These are phyloP conservation scores for Dolichopus griseipennis DNA, from an alignment of 2,888 invertebrate genomes.

Conservation along the genomic window DNA sequence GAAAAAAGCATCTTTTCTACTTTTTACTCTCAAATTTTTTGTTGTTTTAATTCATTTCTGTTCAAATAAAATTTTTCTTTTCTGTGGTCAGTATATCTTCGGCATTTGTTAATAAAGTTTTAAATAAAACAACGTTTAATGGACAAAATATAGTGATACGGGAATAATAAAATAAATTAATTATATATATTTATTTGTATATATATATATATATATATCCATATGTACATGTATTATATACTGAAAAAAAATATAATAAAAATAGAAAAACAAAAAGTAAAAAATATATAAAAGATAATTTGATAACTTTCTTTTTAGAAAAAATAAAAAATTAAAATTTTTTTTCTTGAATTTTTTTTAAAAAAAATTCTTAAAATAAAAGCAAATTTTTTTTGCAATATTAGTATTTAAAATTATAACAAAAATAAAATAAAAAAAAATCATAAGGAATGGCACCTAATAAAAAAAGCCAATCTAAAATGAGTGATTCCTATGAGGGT, in stretches of 20 bases:
- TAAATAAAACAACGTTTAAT: background rate
- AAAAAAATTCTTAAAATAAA: too few relatives aligned
- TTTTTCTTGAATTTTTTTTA: background rate
- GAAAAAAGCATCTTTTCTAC: too few relatives aligned
- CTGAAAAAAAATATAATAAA: background rate
- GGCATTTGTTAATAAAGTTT: background rate
- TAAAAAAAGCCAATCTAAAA: conserved; percentile 24
- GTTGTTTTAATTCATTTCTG: background rate
- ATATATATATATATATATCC: background rate
- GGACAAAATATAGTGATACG: conserved; percentile 1
- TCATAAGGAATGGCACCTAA: conserved; percentile 4
- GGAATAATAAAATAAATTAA: background rate
- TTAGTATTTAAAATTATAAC: background rate
- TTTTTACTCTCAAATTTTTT: background rate
- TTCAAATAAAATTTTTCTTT: conserved; percentile 1
- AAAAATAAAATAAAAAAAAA: background rate
- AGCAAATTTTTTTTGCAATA: too few relatives aligned
- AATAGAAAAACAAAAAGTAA: background rate
- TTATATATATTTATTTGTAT: background rate
- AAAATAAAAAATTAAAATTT: background rate
- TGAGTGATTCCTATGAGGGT: conserved; percentile 42
- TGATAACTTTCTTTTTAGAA: background rate
- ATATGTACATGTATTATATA: background rate
- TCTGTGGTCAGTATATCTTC: conserved; percentile 4
- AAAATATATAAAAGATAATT: background rate